These are phyloP conservation scores for Epicauta chinensis DNA, from an alignment of 1,140 invertebrate genomes.

Conservation along the genomic window DNA sequence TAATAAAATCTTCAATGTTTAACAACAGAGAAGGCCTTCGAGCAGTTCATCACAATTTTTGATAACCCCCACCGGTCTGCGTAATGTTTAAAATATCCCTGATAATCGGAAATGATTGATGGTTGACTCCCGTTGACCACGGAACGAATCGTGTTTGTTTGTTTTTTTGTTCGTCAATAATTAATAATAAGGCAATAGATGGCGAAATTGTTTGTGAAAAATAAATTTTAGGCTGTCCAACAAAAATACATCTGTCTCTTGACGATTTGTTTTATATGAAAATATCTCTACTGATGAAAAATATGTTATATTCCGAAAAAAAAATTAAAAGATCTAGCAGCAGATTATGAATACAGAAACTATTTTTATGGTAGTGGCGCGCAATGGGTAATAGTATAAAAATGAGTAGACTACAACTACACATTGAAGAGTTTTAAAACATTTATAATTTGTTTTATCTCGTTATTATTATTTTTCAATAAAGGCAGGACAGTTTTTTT, in stretches of 20 bases:
- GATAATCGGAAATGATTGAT: not conserved
- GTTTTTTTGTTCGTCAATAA: constrained; percentile 10
- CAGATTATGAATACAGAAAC: constrained; percentile 35
- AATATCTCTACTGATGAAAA: constrained; percentile 41
- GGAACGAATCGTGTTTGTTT: constrained; percentile 30
- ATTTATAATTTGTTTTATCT: constrained; percentile 29
- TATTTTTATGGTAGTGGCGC: constrained; percentile 25
- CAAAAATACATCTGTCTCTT: constrained; percentile 40
- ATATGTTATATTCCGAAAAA: constrained; percentile 26
- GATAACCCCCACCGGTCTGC: not conserved
- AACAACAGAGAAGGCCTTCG: not conserved
- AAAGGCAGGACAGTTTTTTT: constrained; percentile 36
- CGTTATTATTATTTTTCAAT: not conserved
- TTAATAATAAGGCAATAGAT: constrained; percentile 41
- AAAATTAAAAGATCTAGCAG: constrained; percentile 28
- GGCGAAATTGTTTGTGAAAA: constrained; percentile 21
- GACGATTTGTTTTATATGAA: constrained; percentile 30
- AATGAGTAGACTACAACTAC: constrained; percentile 42
- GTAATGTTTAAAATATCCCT: not conserved
- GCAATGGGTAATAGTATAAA: constrained; percentile 26
- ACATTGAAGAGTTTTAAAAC: constrained; percentile 40
- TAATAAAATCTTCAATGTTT: not conserved
- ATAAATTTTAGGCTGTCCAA: constrained; percentile 20
- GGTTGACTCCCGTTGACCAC: constrained; percentile 18
- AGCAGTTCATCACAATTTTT: not conserved